phyloP scores from a whole-genome alignment of 2,113 vertebrate genomes.

The Archocentrus centrarchus region DNA sequence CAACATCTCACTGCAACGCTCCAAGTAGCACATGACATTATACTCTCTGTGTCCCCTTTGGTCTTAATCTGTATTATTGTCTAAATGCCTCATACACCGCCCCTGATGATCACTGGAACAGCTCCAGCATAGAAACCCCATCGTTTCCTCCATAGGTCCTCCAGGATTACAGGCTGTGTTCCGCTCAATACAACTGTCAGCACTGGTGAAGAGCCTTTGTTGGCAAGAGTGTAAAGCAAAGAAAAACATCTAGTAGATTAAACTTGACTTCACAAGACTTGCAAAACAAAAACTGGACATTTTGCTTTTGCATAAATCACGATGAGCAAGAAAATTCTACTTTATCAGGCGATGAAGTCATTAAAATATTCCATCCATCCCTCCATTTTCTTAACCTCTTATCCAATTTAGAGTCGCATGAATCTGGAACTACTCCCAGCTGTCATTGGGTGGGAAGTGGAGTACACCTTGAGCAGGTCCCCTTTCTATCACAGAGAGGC shows the following conservation, averaged over 20 bases:
- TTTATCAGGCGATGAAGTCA: too few species aligned
- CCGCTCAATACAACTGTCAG: neutral
- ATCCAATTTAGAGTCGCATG: neutral
- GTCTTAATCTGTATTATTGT: neutral
- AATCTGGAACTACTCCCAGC: neutral
- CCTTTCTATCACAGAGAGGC: neutral
- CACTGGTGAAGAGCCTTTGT: neutral
- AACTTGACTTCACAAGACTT: neutral
- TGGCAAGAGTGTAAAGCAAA: neutral
- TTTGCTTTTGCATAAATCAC: neutral
- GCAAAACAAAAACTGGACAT: neutral
- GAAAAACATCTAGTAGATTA: neutral
- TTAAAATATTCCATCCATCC: neutral
- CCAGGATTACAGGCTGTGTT: neutral
- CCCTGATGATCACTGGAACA: neutral
- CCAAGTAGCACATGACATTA: neutral
- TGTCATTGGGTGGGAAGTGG: neutral
- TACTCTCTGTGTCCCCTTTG: neutral
- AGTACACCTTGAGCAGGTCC: neutral
- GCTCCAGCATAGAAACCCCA: neutral
- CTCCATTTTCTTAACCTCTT: neutral
- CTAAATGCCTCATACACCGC: neutral
- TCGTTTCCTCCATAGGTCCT: neutral
- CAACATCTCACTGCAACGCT: neutral
- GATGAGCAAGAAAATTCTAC: accelerated